These are phyloP conservation scores for Drosophila borealis DNA, from an alignment of 2,888 invertebrate species.

Conservation along the genomic window DNA sequence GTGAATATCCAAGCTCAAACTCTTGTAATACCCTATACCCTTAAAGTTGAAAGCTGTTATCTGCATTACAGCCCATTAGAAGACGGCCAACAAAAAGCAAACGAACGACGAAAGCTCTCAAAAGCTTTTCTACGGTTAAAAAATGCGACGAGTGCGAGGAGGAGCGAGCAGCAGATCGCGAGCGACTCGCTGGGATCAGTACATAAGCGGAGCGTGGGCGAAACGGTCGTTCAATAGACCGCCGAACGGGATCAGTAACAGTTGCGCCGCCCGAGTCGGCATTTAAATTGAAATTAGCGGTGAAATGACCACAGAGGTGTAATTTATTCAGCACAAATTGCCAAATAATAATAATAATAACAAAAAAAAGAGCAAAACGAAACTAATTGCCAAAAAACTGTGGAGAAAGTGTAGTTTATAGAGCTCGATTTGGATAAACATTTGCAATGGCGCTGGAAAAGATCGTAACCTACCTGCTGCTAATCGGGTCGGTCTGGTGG, in stretches of 20 bases:
- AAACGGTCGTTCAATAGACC: constrained; percentile 60
- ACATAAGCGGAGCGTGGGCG: constrained; percentile 60
- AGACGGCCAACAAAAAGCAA: background rate
- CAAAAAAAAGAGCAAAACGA: too few relatives aligned
- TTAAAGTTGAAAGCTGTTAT: background rate
- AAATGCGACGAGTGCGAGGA: constrained; percentile 31
- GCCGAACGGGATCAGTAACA: constrained; percentile 49
- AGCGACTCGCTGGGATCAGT: constrained; percentile 43
- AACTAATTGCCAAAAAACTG: constrained; percentile 17
- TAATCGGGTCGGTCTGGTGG: constrained; percentile 18
- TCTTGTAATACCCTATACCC: too few relatives aligned
- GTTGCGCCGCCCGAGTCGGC: constrained; percentile 1
- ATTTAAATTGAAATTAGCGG: constrained; percentile 29
- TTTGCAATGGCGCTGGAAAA: constrained; percentile 50
- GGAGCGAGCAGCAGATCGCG: constrained; percentile 13
- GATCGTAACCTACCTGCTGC: constrained; percentile 30
- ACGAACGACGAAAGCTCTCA: constrained; percentile 32
- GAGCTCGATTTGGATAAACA: constrained; percentile 24
- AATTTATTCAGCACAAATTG: constrained; percentile 22
- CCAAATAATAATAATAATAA: background rate
- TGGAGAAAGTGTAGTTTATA: constrained; percentile 15
- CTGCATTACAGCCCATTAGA: too few relatives aligned
- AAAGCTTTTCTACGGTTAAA: constrained; percentile 54
- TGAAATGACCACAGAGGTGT: constrained; percentile 45
- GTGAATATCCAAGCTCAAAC: too few relatives aligned